Conservation (phyloP, 2,113 vertebrate species). For the Bubalus kerabau region DNA sequence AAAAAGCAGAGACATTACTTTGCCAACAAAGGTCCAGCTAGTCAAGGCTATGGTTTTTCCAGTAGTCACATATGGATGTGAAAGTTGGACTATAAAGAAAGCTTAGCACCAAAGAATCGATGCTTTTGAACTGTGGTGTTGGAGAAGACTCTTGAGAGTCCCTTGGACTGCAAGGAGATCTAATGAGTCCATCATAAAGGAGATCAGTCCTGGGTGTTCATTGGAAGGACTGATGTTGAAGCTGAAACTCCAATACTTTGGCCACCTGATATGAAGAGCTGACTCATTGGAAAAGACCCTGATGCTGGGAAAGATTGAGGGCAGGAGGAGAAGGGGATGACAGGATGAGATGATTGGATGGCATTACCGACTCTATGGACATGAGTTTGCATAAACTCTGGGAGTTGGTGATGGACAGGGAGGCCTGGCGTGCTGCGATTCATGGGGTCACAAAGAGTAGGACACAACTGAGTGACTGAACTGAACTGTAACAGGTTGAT, state of each 20-base stretch:
- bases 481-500: neutral
- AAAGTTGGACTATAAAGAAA: neutral
- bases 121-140: neutral
- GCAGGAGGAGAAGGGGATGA: neutral
- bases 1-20: neutral
- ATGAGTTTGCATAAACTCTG: neutral
- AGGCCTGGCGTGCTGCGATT: neutral
- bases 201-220: neutral
- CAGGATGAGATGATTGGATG: neutral
- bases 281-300: neutral
- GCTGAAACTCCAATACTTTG: neutral
- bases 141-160: neutral
- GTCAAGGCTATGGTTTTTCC: neutral
- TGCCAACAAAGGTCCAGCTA: neutral
- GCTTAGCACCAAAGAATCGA: neutral
- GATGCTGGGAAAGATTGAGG: neutral
- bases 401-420: neutral
- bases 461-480: neutral
- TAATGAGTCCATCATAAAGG: neutral
- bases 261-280: neutral
- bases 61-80: neutral
- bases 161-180: neutral
- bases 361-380: neutral
- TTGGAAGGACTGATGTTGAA: neutral
- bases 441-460: rapidly evolving